Evolutionary conservation across 2,888 invertebrate genomes (phyloP), one percentile per base, ranked within the genome.

Genomic region (Drosophila rellima): DNA sequence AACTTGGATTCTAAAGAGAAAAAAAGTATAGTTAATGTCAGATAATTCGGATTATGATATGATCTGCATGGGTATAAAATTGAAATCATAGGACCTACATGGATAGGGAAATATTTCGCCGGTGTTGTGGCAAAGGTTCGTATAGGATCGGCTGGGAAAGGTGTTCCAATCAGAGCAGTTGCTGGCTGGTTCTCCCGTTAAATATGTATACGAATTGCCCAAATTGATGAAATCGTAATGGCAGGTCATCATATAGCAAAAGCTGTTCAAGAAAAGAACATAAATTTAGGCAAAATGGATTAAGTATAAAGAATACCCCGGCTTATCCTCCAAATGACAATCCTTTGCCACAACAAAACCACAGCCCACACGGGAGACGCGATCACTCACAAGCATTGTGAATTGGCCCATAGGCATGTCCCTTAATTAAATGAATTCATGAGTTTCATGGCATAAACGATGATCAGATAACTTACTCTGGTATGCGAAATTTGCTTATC

Each of bases 281-380:
- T 15, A n/a, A 18, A 2, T 13, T 29, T 8, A 18, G 18, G 11
- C 2, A 10, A 13, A 39, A 26, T 2, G n/a, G 3, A 29, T 8
- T 13, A 29, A 13, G 39, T 1, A n/a, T 18, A 2, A 18, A 11
- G 7, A 31, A 31, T 51, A 72, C 56, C 63, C 48, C 1, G 2
- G 0, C 0, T 8, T 2, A n/a, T 48, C 10, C 0, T n/a, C 6
- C 0, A 7, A 1, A 2, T 3, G 10, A 18, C 81, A 80, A 29
- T 63, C 26, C 1, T 29, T 44, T 7, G 59, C 81, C 1, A 37
- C 4, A 2, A 69, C 45, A 3, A 80, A 15, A 6, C 61, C 74
- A 20, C 79, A 80, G 3, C 79, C 79, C 17, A 80, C 71, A 3
- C 81, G 81, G 0, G 81, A 74, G 1, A 63, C 35, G 0, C 67